Percentiles rank a stretch among this genome's conserved stretches.
Conservation (phyloP, 2,888 invertebrate genomes). For the Drosophila maculinotata region DNA sequence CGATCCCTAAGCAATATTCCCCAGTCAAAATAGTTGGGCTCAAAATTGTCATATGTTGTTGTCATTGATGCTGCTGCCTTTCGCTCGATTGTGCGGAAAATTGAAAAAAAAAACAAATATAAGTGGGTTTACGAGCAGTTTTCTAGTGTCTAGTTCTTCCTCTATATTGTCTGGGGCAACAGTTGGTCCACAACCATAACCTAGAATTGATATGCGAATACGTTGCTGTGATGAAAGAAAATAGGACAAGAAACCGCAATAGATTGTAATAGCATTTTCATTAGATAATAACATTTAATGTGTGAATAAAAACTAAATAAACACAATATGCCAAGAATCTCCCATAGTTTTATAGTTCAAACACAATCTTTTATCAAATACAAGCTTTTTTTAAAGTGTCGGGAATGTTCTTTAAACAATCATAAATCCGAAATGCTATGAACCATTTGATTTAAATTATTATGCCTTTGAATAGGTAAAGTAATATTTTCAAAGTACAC, state of each 20-base stretch:
- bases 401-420: too few relatives aligned
- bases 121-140: conserved; percentile 28
- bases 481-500: neutral
- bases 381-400: too few relatives aligned
- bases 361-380: too few relatives aligned
- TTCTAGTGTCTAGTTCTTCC: conserved; percentile 5
- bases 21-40: conserved; percentile 51
- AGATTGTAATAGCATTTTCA: conserved; percentile 4
- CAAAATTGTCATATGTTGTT: conserved; percentile 59
- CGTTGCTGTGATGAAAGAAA: conserved; percentile 9
- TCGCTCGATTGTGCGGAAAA: conserved; percentile 76
- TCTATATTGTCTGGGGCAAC: conserved; percentile 13
- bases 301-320: too few relatives aligned
- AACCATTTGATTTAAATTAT: too few relatives aligned
- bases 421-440: too few relatives aligned
- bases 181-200: conserved; percentile 25
- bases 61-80: conserved; percentile 23
- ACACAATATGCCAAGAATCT: too few relatives aligned
- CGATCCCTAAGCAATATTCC: conserved; percentile 5
- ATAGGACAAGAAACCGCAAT: neutral
- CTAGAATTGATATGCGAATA: conserved; percentile 28
- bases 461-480: neutral
- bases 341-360: too few relatives aligned
- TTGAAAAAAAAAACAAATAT: conserved; percentile 54
- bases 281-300: neutral